These are phyloP conservation scores for Mactra quadrangularis DNA, from an alignment of 1,140 invertebrate genomes.

Conservation along the genomic window DNA sequence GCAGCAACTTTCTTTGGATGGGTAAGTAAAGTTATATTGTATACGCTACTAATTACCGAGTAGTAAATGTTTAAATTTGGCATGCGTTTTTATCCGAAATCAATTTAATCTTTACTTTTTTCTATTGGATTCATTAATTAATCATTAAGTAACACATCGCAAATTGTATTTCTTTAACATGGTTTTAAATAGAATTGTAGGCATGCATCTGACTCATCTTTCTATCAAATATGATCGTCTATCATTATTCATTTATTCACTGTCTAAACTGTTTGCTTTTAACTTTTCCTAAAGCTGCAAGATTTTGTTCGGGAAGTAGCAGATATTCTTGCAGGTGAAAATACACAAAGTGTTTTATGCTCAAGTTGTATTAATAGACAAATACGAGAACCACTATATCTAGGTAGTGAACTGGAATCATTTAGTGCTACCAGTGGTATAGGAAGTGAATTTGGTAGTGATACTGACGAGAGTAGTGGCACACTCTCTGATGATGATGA, in stretches of 20 bases:
- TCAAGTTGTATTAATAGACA: slow-evolving; percentile 36
- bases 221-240: too few relatives aligned
- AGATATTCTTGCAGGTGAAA: slow-evolving; percentile 40
- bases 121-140: too few relatives aligned
- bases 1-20: slow-evolving; percentile 82
- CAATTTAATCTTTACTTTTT: too few relatives aligned
- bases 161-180: too few relatives aligned
- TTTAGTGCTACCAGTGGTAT: slow-evolving; percentile 41
- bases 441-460: slow-evolving; percentile 30
- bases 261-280: not conserved
- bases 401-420: slow-evolving; percentile 10
- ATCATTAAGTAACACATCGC: too few relatives aligned
- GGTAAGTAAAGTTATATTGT: too few relatives aligned
- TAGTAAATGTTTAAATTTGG: too few relatives aligned
- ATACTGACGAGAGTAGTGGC: not conserved
- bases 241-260: too few relatives aligned
- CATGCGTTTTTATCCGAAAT: too few relatives aligned
- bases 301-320: slow-evolving; percentile 35
- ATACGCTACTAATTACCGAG: too few relatives aligned
- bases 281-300: slow-evolving; percentile 2
- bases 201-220: too few relatives aligned
- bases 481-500: slow-evolving; percentile 17
- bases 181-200: too few relatives aligned
- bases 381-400: not conserved
- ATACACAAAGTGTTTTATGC: slow-evolving; percentile 31